Base-by-base conservation (phyloP, 2,797 vertebrate species). In the Hydrocynus forskahlii region DNA sequence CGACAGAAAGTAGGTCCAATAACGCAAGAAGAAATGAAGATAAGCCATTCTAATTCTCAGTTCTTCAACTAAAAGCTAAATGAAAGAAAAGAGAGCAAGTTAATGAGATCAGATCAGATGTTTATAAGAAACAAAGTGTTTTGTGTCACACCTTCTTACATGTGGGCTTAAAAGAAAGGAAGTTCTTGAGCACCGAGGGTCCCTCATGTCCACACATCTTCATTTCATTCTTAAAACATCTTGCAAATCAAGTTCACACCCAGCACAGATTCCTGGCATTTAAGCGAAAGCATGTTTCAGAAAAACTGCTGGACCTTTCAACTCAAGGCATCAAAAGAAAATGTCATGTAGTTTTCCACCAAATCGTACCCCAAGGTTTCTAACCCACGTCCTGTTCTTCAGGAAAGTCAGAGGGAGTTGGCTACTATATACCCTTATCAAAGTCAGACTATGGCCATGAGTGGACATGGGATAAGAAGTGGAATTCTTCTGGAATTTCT, bases 401-500 rank as follows among this genome's bases (percentile, higher is more conserved):
- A 69, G 7, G 6, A 6, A 38, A 38, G 40, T 17, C 66, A 68
- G 35, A 19, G 1, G 59, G 59, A 66, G 35, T 66, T 43, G 7
- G 63, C 29, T 25, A 0, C 62, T 16, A 64, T 25, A 64, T 29
- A 25, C 29, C 55, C 14, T 45, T 9, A 38, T 57, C 60, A 57
- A 54, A 48, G 57, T 3, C 25, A 57, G 63, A 77, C 23, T 71
- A 48, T 35, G 7, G 25, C 60, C 17, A 35, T 16, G 2, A 74
- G n/a, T 62, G 25, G 14, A 25, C 12, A 5, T 14, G 71, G 52
- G 76, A 83, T 83, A 70, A 79, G 16, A 79, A 17, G 29, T 21
- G n/a, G 54, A 43, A 72, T 70, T n/a, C 45, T 21, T 43, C 21
- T 52, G 29, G 29, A 29, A 23, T 40, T 25, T 50, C 67, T 73